Evolutionary conservation across 1,140 invertebrate species (phyloP).

Genomic region (Cydia strobilella): DNA sequence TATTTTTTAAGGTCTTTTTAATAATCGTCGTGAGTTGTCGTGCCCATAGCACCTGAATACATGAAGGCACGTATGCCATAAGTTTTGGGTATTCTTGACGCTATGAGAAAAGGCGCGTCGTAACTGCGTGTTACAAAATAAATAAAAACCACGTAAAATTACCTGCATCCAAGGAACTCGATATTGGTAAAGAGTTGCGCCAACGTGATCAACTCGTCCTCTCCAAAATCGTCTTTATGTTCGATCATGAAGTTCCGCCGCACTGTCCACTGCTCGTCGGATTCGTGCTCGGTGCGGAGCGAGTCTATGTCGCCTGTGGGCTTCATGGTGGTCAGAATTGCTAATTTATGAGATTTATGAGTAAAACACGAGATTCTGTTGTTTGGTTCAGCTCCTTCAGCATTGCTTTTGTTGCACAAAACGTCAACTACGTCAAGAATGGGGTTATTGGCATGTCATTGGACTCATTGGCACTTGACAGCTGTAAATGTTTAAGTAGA

Average conservation of each 20-base stretch:
- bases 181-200: constrained; percentile 91
- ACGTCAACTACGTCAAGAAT: background rate
- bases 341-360: background rate
- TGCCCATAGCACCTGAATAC: too few relatives aligned
- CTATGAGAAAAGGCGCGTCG: too few relatives aligned
- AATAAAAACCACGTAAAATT: too few relatives aligned
- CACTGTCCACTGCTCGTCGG: constrained; percentile 91
- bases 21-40: too few relatives aligned
- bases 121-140: too few relatives aligned
- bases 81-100: too few relatives aligned
- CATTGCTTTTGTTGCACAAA: too few relatives aligned
- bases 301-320: constrained; percentile 83
- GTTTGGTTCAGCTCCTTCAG: background rate
- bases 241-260: constrained; percentile 86
- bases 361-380: background rate
- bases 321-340: constrained; percentile 49
- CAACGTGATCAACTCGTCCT: constrained; percentile 88
- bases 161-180: constrained; percentile 91
- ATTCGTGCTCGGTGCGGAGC: constrained; percentile 86
- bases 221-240: constrained; percentile 86
- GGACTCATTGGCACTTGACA: background rate
- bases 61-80: too few relatives aligned
- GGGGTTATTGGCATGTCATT: background rate
- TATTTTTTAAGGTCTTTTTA: too few relatives aligned
- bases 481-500: background rate